Conservation (phyloP, 2,888 invertebrate species). For the Altica lythri region DNA sequence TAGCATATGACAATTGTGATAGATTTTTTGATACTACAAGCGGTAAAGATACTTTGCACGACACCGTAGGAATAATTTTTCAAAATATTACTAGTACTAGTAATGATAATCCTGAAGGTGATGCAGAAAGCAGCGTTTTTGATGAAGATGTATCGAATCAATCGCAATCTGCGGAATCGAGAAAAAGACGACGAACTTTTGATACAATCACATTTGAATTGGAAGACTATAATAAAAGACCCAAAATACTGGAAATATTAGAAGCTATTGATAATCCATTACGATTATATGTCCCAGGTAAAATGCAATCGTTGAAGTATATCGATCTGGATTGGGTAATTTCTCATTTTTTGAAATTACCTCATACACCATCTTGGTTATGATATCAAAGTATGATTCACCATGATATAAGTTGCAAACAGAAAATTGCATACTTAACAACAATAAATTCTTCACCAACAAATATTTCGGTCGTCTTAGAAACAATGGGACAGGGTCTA, state of each 20-base stretch:
- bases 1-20: constrained; percentile 33
- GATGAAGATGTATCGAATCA: not conserved
- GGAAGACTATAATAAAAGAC: not conserved
- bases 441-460: constrained; percentile 46
- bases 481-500: no score
- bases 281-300: not conserved
- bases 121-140: not conserved
- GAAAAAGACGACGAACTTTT: constrained; percentile 23
- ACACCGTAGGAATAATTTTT: constrained; percentile 14
- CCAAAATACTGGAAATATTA: not conserved
- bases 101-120: not conserved
- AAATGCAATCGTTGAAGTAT: not conserved
- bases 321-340: not conserved
- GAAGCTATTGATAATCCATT: not conserved
- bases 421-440: constrained; percentile 44
- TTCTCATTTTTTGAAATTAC: constrained; percentile 4
- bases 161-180: not conserved
- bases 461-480: no score
- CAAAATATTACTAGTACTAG: constrained; percentile 8
- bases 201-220: constrained; percentile 18
- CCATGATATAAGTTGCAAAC: constrained; percentile 22
- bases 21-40: constrained; percentile 28
- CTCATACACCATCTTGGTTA: constrained; percentile 40
- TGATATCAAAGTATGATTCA: constrained; percentile 43
- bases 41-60: constrained; percentile 27